Evolutionary conservation across 2,797 vertebrate species (phyloP), one percentile per base, ranked within the genome.

Genomic region (Naso thynnoides): DNA sequence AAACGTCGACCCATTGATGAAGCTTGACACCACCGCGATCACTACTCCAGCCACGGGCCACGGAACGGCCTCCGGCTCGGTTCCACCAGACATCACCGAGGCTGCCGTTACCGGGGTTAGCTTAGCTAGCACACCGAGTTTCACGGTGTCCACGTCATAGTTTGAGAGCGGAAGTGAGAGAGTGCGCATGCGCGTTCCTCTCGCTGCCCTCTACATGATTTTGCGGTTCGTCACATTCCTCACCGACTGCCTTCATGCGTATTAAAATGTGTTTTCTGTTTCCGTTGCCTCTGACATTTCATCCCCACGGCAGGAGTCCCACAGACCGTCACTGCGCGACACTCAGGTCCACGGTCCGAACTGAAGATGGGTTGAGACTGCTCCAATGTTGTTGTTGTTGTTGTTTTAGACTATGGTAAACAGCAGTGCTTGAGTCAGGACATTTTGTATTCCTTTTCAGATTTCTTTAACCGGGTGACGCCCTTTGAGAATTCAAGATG

Each of bases 1-100:
- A 89, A 98, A 99, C 18, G 97, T 98, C 73, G 97, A 98, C 19
- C 97, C 98, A 79, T 98, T 99, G 82, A 99, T 95, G 65, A 98
- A 92, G 91, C 98, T 99, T 26, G 97, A 97, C 24, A 96, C 86
- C 3, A 99, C 94, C 1, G 97, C 96, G 82, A 97, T 94, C 52
- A 89, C 88, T 80, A 99, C 88, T 58, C 97, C 96, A 47, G 90
- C 74, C 4, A 66, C 31, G 1, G 95, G 92, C 61, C 81, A 76
- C 66, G 85, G 77, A 42, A 7, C 36, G 6, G 38, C 54, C 6
- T n/a, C 13, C 9, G 49, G 6, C 5, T 45, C 65, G 0, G 61
- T 49, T 8, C 42, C 45, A n/a, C n/a, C 19, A 4, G 42, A 27
- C 91, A 93, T 91, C 36, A 1, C 8, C n/a, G 8, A 6, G 2